Conservation (phyloP, 2,797 vertebrate genomes). For the Mus caroli region DNA sequence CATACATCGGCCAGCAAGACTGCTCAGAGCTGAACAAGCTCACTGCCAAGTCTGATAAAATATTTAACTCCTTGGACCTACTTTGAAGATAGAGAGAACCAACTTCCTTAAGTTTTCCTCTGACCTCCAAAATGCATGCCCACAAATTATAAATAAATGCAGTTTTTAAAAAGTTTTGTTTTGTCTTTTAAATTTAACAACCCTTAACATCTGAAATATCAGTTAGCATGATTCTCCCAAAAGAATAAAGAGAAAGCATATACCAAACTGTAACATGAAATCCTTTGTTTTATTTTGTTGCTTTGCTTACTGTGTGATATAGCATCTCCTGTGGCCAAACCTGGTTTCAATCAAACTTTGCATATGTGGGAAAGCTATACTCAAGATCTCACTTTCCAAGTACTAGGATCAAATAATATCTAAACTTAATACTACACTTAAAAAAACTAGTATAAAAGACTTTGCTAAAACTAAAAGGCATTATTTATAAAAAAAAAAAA, state of each 20-base stretch:
- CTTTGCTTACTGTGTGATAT: background rate
- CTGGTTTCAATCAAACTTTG: background rate
- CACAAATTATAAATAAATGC: background rate
- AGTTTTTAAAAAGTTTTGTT: background rate
- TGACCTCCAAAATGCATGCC: background rate
- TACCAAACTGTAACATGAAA: background rate
- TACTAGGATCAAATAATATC: background rate
- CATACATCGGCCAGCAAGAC: background rate
- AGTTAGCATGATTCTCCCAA: slow-evolving; percentile 19
- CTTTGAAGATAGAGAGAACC: background rate
- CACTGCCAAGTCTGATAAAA: background rate
- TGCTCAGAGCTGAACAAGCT: background rate
- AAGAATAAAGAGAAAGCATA: slow-evolving; percentile 35
- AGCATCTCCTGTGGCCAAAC: background rate
- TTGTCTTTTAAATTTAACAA: background rate
- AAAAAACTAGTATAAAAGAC: slow-evolving; percentile 11
- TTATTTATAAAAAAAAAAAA: slow-evolving; percentile 28
- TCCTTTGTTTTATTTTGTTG: background rate
- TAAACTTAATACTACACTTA: background rate
- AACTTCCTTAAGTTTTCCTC: background rate
- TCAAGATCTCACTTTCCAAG: background rate
- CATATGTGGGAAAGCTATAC: background rate
- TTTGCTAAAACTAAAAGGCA: slow-evolving; percentile 32
- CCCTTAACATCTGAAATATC: slow-evolving; percentile 31
- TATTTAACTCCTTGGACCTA: background rate